These are phyloP conservation scores for Lagria hirta DNA, from an alignment of 2,888 invertebrate species.

Conservation along the genomic window DNA sequence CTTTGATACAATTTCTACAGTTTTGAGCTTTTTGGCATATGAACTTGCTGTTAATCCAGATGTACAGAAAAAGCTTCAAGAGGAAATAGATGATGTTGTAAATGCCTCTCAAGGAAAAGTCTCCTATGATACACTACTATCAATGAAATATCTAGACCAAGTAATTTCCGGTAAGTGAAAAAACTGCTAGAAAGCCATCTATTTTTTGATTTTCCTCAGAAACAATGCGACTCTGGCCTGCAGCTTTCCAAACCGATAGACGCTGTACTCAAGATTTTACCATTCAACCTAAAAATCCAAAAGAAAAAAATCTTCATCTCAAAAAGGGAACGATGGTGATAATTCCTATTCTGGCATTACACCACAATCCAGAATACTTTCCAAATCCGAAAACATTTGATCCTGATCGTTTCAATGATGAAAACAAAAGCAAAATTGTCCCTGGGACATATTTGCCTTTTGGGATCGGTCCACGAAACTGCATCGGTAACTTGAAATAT, in stretches of 20 bases:
- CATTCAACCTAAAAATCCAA: conserved; percentile 55
- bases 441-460: conserved; percentile 59
- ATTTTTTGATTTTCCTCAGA: conserved; percentile 51
- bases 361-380: conserved; percentile 59
- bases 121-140: conserved; percentile 27
- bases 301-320: conserved; percentile 42
- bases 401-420: conserved; percentile 60
- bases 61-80: conserved; percentile 31
- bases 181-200: background rate
- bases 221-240: conserved; percentile 62
- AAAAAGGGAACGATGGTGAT: conserved; percentile 55
- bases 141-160: conserved; percentile 34
- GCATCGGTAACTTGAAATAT: conserved; percentile 43
- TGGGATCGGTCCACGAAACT: conserved; percentile 54
- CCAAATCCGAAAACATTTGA: conserved; percentile 59
- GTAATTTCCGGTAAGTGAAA: conserved; percentile 23
- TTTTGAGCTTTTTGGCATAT: conserved; percentile 32
- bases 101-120: conserved; percentile 15
- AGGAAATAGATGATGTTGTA: conserved; percentile 31
- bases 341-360: conserved; percentile 57
- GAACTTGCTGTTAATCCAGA: conserved; percentile 36
- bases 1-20: conserved; percentile 34
- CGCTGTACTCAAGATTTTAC: conserved; percentile 59
- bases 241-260: conserved; percentile 58
- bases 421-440: conserved; percentile 57